These are phyloP conservation scores for Osmoderma eremita DNA, from an alignment of 2,888 invertebrate genomes.

Conservation along the genomic window DNA sequence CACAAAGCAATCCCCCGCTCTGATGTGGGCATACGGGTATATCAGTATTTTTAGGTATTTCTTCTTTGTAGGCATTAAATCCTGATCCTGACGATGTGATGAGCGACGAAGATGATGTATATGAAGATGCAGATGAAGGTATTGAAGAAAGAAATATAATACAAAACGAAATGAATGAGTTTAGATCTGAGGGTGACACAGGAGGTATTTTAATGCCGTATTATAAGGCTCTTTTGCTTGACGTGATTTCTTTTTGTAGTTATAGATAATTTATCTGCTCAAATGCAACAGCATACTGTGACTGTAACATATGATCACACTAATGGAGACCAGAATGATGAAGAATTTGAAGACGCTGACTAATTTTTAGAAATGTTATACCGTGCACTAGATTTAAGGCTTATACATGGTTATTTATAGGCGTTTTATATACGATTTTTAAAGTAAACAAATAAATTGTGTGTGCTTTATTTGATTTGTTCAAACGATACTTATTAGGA, in stretches of 20 bases:
- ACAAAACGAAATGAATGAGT: slow-evolving; percentile 53
- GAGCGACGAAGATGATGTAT: slow-evolving; percentile 65
- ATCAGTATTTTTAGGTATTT: neutral
- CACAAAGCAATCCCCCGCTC: neutral
- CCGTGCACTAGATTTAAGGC: slow-evolving; percentile 9
- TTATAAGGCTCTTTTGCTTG: neutral
- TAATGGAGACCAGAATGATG: slow-evolving; percentile 63
- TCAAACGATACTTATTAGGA: no score
- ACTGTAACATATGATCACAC: slow-evolving; percentile 55
- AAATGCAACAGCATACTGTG: slow-evolving; percentile 62
- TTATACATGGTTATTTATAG: slow-evolving; percentile 37
- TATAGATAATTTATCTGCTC: slow-evolving; percentile 57
- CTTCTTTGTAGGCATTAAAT: slow-evolving; percentile 68
- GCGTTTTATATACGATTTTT: slow-evolving; percentile 9
- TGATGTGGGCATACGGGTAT: no score
- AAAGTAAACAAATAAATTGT: no score
- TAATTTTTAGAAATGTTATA: slow-evolving; percentile 52
- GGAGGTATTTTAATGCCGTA: slow-evolving; percentile 38
- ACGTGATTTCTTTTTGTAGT: slow-evolving; percentile 46
- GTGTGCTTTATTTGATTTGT: no score
- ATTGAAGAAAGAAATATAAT: slow-evolving; percentile 59
- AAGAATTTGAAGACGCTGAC: slow-evolving; percentile 71
- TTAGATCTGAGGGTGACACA: slow-evolving; percentile 45
- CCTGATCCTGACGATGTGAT: slow-evolving; percentile 77
- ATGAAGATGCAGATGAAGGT: slow-evolving; percentile 64